A percentile compares a stretch with the other conserved stretches of the same genome.
Evolutionary conservation across 2,113 vertebrate genomes (phyloP).

Genomic region (Gambusia affinis): DNA sequence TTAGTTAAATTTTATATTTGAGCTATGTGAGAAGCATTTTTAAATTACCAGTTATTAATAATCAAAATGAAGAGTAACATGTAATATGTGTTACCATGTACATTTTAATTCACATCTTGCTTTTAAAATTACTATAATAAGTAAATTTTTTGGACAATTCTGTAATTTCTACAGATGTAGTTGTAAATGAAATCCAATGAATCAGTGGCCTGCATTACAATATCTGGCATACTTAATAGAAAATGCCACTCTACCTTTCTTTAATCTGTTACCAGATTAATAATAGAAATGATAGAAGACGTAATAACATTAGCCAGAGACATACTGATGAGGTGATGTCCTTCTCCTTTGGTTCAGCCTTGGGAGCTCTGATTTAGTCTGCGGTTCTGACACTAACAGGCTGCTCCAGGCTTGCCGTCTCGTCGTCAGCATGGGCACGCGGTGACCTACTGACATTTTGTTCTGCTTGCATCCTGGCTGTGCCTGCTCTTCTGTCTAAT

Average conservation of each 20-base stretch:
- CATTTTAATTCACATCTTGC: no score
- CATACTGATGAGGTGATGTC: slow-evolving; percentile 39
- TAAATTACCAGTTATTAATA: no score
- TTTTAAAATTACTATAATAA: background rate
- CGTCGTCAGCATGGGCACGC: slow-evolving; percentile 10
- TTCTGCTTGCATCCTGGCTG: slow-evolving; percentile 40
- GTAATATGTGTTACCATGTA: no score
- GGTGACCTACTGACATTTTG: slow-evolving; percentile 54
- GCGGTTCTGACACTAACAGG: slow-evolving; percentile 21
- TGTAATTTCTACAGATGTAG: background rate
- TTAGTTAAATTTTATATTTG: no score
- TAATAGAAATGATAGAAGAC: background rate
- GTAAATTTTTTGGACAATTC: background rate
- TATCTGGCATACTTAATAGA: background rate
- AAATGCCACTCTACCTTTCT: background rate
- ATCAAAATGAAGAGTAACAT: no score
- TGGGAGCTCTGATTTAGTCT: slow-evolving; percentile 29
- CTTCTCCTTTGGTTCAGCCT: slow-evolving; percentile 22
- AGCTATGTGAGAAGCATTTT: no score
- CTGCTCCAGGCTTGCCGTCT: slow-evolving; percentile 19
- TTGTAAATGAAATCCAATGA: background rate
- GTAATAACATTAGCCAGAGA: slow-evolving; percentile 56
- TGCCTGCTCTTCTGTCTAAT: slow-evolving; percentile 33
- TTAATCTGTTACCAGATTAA: background rate
- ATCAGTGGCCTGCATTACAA: background rate